Conservation (phyloP, 2,888 invertebrate genomes). For the Synergus umbraculus region DNA sequence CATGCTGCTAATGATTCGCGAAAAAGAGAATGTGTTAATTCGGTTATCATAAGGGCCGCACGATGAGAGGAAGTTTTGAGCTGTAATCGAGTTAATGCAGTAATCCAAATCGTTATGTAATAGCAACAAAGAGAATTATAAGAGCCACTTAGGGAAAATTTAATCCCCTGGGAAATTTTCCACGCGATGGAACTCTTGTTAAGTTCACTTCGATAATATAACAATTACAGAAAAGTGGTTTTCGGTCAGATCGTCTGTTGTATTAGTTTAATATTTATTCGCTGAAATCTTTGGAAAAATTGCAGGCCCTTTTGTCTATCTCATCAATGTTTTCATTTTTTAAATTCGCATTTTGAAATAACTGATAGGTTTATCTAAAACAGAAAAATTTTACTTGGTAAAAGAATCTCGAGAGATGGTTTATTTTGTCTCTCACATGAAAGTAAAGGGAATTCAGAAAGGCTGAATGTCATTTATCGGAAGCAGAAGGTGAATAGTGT, state of each 20-base stretch:
- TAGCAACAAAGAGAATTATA: background rate
- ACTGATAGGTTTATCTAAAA: no score
- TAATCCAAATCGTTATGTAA: slow-evolving; percentile 1
- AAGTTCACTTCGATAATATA: background rate
- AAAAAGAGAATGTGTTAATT: slow-evolving; percentile 3
- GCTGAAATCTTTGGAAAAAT: background rate
- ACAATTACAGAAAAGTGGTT: background rate
- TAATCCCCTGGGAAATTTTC: slow-evolving; percentile 4
- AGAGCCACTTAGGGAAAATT: slow-evolving; percentile 1
- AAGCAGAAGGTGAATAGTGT: background rate
- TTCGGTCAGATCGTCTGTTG: background rate
- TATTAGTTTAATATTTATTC: background rate
- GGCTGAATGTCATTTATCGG: background rate
- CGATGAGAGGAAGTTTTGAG: background rate
- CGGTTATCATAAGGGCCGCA: slow-evolving; percentile 6
- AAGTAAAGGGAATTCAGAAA: background rate
- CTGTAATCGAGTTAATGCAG: background rate
- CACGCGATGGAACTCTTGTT: background rate
- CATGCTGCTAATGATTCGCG: slow-evolving; percentile 17
- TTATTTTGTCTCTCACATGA: background rate
- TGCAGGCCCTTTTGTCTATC: background rate
- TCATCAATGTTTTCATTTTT: no score
- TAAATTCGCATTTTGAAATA: no score
- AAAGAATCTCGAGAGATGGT: background rate
- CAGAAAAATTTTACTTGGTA: background rate